A percentile compares a stretch with the other conserved stretches of the same genome.
These are phyloP conservation scores for Semnornis frantzii DNA, from an alignment of 2,113 vertebrate species.

Conservation along the genomic window DNA sequence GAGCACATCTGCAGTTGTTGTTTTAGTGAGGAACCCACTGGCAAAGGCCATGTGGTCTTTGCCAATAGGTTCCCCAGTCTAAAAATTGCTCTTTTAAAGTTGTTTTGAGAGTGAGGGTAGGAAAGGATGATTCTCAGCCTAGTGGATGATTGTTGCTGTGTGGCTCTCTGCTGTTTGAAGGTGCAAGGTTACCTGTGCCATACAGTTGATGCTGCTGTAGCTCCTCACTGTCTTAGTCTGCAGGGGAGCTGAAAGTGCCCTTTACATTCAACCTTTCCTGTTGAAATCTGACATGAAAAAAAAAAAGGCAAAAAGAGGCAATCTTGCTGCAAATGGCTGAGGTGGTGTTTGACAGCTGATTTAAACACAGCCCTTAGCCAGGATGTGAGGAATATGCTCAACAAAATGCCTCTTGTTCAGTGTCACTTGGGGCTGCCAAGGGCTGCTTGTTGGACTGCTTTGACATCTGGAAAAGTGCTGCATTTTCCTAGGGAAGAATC, in stretches of 20 bases:
- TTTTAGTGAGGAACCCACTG: too few species aligned
- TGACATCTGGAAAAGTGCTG: slow-evolving; percentile 1
- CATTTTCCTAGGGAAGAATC: neutral
- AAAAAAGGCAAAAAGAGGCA: neutral
- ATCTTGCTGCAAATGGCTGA: neutral
- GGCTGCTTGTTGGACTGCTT: neutral
- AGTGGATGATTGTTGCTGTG: neutral
- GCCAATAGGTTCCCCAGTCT: neutral
- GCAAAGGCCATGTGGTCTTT: neutral
- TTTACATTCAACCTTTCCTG: neutral
- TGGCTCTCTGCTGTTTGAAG: neutral
- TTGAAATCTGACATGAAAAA: neutral
- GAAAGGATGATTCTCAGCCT: neutral
- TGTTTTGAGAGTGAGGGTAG: neutral
- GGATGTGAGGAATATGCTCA: neutral
- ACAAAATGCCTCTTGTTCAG: neutral
- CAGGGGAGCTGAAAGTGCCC: neutral
- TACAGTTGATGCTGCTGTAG: neutral
- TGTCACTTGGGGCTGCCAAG: neutral
- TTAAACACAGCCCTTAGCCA: neutral
- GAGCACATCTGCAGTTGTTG: neutral
- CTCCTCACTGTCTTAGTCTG: neutral
- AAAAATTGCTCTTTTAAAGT: neutral
- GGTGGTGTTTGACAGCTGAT: neutral
- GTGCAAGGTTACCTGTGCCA: neutral